A percentile compares a stretch with the other conserved stretches of the same genome.
phyloP scores from a whole-genome alignment of 64 coral and sea anemone species.

The Pocillopora verrucosa region DNA sequence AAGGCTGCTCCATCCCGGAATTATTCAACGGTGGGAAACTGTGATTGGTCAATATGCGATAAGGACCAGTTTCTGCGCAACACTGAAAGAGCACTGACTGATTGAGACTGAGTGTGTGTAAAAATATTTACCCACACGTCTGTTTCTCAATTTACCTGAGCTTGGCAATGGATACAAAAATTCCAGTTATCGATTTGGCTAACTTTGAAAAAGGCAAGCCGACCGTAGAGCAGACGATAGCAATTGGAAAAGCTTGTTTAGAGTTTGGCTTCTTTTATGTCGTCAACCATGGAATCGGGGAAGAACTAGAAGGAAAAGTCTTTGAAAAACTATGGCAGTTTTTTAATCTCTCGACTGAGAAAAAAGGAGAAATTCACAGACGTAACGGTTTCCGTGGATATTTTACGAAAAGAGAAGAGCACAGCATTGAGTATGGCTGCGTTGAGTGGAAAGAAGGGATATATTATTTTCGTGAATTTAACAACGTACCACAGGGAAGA shows the following conservation, averaged over 20 bases:
- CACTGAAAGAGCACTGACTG: too few relatives aligned
- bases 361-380: slow-evolving; percentile 72
- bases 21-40: too few relatives aligned
- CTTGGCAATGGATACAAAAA: background rate
- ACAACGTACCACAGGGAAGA: slow-evolving; percentile 8
- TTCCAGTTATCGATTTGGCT: slow-evolving; percentile 19
- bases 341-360: slow-evolving; percentile 47
- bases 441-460: slow-evolving; percentile 73
- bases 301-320: background rate
- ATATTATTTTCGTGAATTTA: slow-evolving; percentile 69
- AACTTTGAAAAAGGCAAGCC: background rate
- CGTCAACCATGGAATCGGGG: slow-evolving; percentile 7
- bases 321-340: slow-evolving; percentile 35
- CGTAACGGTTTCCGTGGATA: slow-evolving; percentile 56
- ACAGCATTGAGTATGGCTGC: slow-evolving; percentile 12
- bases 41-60: too few relatives aligned
- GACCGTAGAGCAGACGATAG: background rate
- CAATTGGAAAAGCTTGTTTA: slow-evolving; percentile 31
- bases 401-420: slow-evolving; percentile 59
- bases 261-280: slow-evolving; percentile 56
- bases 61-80: too few relatives aligned
- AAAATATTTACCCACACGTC: too few relatives aligned
- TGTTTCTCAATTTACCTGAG: too few relatives aligned
- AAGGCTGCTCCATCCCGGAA: too few relatives aligned
- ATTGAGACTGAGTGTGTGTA: too few relatives aligned